These are phyloP conservation scores for Diceros bicornis DNA, from an alignment of 2,797 vertebrate genomes.

Conservation along the genomic window DNA sequence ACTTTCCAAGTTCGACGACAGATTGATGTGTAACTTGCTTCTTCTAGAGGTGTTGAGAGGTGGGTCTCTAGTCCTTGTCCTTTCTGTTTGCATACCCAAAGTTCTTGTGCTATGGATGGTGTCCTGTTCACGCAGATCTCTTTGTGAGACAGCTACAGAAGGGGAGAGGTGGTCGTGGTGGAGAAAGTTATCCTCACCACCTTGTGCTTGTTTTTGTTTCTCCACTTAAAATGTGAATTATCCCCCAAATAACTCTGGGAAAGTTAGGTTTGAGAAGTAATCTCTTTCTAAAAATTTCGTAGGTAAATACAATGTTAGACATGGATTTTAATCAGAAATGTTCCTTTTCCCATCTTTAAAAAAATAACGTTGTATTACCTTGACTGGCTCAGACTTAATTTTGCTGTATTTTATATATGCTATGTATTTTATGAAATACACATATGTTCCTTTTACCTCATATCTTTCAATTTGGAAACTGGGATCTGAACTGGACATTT, in stretches of 20 bases:
- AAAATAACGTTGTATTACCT: neutral
- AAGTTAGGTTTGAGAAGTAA: constrained; percentile 52
- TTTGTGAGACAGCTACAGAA: constrained; percentile 37
- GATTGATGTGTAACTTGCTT: neutral
- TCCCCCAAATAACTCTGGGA: neutral
- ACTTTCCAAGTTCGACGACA: neutral
- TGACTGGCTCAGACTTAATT: constrained; percentile 34
- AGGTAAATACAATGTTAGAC: neutral
- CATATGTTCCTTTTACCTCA: constrained; percentile 6
- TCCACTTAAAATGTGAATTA: constrained; percentile 23
- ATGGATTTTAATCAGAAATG: constrained; percentile 49
- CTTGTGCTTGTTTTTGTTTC: constrained; percentile 24
- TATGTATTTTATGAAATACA: neutral
- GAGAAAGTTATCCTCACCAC: neutral
- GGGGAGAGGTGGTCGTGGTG: too few relatives aligned
- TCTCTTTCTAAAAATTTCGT: constrained; percentile 33
- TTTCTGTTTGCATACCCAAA: constrained; percentile 47
- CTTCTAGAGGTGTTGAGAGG: neutral
- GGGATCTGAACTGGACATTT: constrained; percentile 21
- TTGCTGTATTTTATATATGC: constrained; percentile 8
- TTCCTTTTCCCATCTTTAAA: constrained; percentile 53
- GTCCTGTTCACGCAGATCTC: neutral
- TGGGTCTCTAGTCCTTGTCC: neutral
- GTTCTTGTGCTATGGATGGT: constrained; percentile 38
- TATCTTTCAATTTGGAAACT: constrained; percentile 27